Conservation (phyloP, 2,797 vertebrate species). For the Helarctos malayanus region DNA sequence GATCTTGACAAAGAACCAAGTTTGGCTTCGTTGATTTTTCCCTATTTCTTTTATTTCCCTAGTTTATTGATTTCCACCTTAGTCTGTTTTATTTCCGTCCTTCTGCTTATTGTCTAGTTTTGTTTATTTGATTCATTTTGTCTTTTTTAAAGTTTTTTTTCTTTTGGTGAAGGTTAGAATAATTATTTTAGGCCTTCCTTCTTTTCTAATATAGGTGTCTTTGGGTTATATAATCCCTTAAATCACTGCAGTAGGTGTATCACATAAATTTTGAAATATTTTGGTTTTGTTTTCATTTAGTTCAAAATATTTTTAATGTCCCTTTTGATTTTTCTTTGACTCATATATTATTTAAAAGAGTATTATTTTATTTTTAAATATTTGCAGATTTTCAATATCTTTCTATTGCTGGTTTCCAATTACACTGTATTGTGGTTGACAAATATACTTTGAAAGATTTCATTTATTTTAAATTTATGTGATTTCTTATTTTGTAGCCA, state of each 20-base stretch:
- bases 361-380: neutral
- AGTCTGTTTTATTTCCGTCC: neutral
- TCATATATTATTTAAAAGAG: neutral
- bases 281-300: neutral
- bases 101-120: neutral
- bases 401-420: neutral
- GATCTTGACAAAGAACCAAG: conserved; percentile 17
- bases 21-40: neutral
- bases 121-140: neutral
- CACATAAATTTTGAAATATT: neutral
- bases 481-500: neutral
- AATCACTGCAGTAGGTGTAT: neutral
- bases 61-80: neutral
- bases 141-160: neutral
- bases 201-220: neutral
- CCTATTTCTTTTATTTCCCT: neutral
- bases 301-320: neutral
- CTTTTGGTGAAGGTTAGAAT: neutral
- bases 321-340: neutral
- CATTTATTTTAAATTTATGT: neutral
- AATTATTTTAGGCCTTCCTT: neutral
- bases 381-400: neutral
- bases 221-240: neutral
- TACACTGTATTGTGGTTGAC: neutral
- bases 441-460: neutral